Evolutionary conservation across 92 coral and sea anemone species (phyloP), one percentile per base, ranked within the genome.

Genomic region (Paramuricea clavata): DNA sequence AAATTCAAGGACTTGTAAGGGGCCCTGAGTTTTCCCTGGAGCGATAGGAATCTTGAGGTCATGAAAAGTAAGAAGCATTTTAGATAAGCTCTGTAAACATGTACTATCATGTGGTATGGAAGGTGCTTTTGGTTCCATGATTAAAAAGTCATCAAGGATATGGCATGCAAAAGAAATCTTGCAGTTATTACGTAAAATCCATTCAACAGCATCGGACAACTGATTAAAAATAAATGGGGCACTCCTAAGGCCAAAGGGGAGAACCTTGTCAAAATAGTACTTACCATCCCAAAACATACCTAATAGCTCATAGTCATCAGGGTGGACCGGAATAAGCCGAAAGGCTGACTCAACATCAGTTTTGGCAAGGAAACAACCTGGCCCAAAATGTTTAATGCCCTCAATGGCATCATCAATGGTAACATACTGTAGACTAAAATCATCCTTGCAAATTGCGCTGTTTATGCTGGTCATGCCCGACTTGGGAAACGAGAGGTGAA

Each of bases 401-500:
- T 39, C 15, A 2, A 86, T 90, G 33, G 90, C 93, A 54, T 79
- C 78, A 60, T 90, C 90, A 30, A 86, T 81, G 23, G 87, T 86
- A 22, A 86, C 83, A 31, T 90, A 90, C 36, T 90, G 83, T 10
- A 90, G 70, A 65, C 81, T 73, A 35, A 33, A 62, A 19, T 86
- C 88, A 12, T 90, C 93, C 43, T 87, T 87, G 32, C 87, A 25
- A 42, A 87, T 91, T 32, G 70, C 60, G 41, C 76, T 12, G 31
- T 87, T 90, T 15, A 90, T 87, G 91, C 86, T 90, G 39, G 87
- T 81, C 54, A 34, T 76, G 67, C 68, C n/a, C 17, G 90, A 76
- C 22, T 91, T 87, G 0, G 95, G 95, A 49, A 50, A 90, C 5
- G 93, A 92, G 0, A 90, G 86, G 54, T 90, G 92, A 56, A 86